Percentiles rank a stretch among this genome's conserved stretches.
These are phyloP conservation scores for Pseudolaguvia tuberculata DNA, from an alignment of 2,113 vertebrate species.

Conservation along the genomic window DNA sequence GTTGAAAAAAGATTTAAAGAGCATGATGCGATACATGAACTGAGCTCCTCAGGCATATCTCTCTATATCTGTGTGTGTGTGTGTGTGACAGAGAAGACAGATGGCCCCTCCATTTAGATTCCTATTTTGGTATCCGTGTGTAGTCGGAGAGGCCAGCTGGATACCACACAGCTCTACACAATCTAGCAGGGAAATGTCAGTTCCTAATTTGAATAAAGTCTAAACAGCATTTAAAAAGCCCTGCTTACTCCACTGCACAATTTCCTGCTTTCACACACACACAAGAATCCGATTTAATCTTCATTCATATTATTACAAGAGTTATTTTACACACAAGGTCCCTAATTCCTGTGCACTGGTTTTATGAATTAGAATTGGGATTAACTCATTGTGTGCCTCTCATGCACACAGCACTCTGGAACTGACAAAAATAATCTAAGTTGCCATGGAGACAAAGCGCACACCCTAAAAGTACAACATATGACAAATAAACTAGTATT, in stretches of 20 bases:
- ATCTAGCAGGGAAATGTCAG: slow-evolving; percentile 34
- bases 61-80: not conserved
- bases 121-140: slow-evolving; percentile 75
- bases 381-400: not conserved
- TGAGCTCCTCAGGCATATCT: not conserved
- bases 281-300: slow-evolving; percentile 57
- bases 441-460: slow-evolving; percentile 30
- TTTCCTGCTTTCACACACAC: not conserved
- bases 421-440: slow-evolving; percentile 27
- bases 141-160: slow-evolving; percentile 49
- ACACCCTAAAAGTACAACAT: slow-evolving; percentile 1
- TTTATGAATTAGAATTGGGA: slow-evolving; percentile 12
- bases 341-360: not conserved
- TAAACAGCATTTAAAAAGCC: not conserved
- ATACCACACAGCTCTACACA: slow-evolving; percentile 49
- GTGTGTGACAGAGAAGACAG: not conserved
- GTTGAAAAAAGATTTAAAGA: slow-evolving; percentile 12
- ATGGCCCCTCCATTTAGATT: slow-evolving; percentile 49
- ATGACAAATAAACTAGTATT: not conserved
- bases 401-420: slow-evolving; percentile 8
- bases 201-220: not conserved
- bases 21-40: slow-evolving; percentile 15
- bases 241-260: not conserved
- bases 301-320: slow-evolving; percentile 28
- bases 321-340: not conserved